Percentiles rank a stretch among this genome's conserved stretches.
Evolutionary conservation across 2,797 vertebrate species (phyloP).

Genomic region (Intellagama lesueurii): DNA sequence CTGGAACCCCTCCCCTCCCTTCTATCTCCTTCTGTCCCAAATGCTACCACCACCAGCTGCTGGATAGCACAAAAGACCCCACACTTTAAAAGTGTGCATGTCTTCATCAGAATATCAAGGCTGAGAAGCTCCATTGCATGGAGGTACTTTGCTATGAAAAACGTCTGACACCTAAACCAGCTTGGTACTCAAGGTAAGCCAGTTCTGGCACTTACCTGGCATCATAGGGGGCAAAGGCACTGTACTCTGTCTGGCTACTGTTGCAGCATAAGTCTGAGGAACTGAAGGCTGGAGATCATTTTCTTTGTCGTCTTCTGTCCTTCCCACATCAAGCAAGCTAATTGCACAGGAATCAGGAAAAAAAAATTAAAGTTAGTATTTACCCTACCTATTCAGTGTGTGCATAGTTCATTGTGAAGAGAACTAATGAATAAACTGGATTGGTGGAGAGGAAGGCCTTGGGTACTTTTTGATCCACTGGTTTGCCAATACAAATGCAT

Average conservation of each 20-base stretch:
- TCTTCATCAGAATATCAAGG: background rate
- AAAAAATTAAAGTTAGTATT: slow-evolving; percentile 28
- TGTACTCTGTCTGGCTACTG: slow-evolving; percentile 87
- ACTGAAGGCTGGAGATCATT: slow-evolving; percentile 77
- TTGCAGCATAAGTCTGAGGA: slow-evolving; percentile 90
- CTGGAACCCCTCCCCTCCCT: background rate
- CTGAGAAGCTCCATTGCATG: background rate
- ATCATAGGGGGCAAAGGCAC: slow-evolving; percentile 83
- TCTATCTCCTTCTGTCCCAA: too few species aligned
- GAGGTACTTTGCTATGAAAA: background rate
- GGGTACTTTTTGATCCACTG: background rate
- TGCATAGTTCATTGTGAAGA: background rate
- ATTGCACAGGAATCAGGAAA: slow-evolving; percentile 3
- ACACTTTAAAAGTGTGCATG: background rate
- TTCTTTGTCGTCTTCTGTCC: slow-evolving; percentile 82
- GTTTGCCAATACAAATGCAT: background rate
- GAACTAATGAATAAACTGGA: background rate
- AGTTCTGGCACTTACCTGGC: slow-evolving; percentile 79
- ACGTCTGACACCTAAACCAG: background rate
- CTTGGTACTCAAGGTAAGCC: background rate
- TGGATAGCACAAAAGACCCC: background rate
- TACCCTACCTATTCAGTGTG: slow-evolving; percentile 7
- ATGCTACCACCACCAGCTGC: background rate
- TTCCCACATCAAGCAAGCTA: slow-evolving; percentile 80
- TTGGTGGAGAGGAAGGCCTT: background rate